phyloP scores from a whole-genome alignment of 2,113 vertebrate genomes.

The Symphodus melops region DNA sequence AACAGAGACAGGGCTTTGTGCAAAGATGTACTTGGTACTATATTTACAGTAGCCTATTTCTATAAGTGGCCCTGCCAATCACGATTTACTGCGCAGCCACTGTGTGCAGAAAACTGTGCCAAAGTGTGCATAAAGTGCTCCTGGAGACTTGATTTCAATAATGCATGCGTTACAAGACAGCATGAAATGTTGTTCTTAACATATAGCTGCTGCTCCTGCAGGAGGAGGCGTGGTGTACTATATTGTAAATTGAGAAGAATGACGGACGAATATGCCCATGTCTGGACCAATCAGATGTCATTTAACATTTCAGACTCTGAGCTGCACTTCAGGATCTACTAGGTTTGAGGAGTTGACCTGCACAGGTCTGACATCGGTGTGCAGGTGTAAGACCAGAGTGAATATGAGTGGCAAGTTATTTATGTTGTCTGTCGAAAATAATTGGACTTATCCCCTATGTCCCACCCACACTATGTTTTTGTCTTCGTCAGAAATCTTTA shows the following conservation, averaged over 20 bases:
- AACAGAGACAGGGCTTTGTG: not conserved
- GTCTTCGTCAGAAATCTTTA: not conserved
- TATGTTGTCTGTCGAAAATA: not conserved
- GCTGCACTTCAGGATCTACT: not conserved
- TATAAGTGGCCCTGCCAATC: not conserved
- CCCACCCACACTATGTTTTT: not conserved
- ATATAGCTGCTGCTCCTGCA: constrained; percentile 5
- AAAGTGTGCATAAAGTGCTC: constrained; percentile 8
- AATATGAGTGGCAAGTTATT: not conserved
- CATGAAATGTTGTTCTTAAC: constrained; percentile 9
- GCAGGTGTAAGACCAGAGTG: too few relatives aligned
- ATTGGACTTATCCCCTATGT: not conserved
- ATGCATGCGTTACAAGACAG: constrained; percentile 24
- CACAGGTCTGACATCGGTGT: not conserved
- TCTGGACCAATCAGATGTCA: not conserved
- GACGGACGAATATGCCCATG: not conserved
- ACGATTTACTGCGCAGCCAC: constrained; percentile 21
- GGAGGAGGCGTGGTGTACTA: not conserved
- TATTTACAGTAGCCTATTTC: not conserved
- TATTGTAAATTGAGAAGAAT: constrained; percentile 7
- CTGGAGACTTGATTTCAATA: constrained; percentile 3
- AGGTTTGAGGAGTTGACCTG: not conserved
- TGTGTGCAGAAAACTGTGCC: constrained; percentile 8
- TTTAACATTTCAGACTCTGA: not conserved
- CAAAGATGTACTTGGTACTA: not conserved